phyloP scores from a whole-genome alignment of 2,888 invertebrate species.

The Lacanobia oleracea region DNA sequence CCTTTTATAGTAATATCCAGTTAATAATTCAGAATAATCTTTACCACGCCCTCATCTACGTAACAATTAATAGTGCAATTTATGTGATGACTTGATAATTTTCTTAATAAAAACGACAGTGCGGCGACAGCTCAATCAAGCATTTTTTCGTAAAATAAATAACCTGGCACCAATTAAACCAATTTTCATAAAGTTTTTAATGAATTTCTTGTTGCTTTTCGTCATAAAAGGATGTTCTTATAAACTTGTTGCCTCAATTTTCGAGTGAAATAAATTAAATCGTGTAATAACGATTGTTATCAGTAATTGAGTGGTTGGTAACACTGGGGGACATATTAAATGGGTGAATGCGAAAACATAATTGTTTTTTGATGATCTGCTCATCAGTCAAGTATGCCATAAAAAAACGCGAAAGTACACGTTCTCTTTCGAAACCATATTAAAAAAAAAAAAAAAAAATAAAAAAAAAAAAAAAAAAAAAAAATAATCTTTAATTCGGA shows the following conservation, averaged over 20 bases:
- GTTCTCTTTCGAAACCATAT: neutral
- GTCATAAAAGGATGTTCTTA: slow-evolving; percentile 71
- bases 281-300: slow-evolving; percentile 82
- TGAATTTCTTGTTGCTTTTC: slow-evolving; percentile 63
- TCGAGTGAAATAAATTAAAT: slow-evolving; percentile 73
- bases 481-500: too few relatives aligned
- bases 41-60: slow-evolving; percentile 24
- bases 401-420: neutral
- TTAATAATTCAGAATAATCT: slow-evolving; percentile 46
- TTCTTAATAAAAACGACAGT: slow-evolving; percentile 44
- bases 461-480: too few relatives aligned
- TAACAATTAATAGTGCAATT: slow-evolving; percentile 59
- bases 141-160: slow-evolving; percentile 65
- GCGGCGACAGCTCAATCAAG: slow-evolving; percentile 72
- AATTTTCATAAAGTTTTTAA: slow-evolving; percentile 68
- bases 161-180: slow-evolving; percentile 73
- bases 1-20: slow-evolving; percentile 26
- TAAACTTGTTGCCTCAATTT: slow-evolving; percentile 61
- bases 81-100: slow-evolving; percentile 43
- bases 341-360: slow-evolving; percentile 26
- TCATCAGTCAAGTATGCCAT: slow-evolving; percentile 10
- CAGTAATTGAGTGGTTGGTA: slow-evolving; percentile 77
- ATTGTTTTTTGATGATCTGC: slow-evolving; percentile 30
- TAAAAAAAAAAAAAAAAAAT: too few relatives aligned
- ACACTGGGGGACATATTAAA: slow-evolving; percentile 57